phyloP scores from a whole-genome alignment of 2,113 vertebrate genomes.

The Mandrillus leucophaeus region DNA sequence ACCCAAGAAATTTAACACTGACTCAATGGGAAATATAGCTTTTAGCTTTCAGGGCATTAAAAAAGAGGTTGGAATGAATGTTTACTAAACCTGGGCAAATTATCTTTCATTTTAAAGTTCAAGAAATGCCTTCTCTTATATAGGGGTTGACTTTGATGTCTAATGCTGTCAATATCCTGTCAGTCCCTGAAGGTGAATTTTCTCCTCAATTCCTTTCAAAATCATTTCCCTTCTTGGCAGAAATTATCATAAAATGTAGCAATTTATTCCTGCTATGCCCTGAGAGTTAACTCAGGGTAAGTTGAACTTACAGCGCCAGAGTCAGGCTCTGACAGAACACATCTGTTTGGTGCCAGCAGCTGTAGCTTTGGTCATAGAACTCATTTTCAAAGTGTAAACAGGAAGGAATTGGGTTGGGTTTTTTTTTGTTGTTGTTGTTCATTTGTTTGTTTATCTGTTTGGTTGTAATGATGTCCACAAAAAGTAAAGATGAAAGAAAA shows the following conservation, averaged over 20 bases:
- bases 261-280: slow-evolving; percentile 59
- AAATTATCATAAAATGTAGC: slow-evolving; percentile 73
- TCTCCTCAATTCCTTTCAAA: slow-evolving; percentile 65
- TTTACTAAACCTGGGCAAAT: slow-evolving; percentile 60
- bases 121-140: slow-evolving; percentile 42
- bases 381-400: slow-evolving; percentile 39
- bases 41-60: slow-evolving; percentile 48
- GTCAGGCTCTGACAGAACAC: not conserved
- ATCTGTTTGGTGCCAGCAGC: slow-evolving; percentile 3
- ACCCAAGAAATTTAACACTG: slow-evolving; percentile 32
- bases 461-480: slow-evolving; percentile 26
- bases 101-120: slow-evolving; percentile 67
- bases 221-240: slow-evolving; percentile 56
- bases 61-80: slow-evolving; percentile 22
- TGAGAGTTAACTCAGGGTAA: slow-evolving; percentile 54
- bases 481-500: not conserved
- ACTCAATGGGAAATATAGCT: slow-evolving; percentile 33
- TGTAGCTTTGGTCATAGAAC: not conserved
- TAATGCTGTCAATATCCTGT: slow-evolving; percentile 65
- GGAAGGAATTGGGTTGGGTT: not conserved
- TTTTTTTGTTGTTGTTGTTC: not conserved
- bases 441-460: not conserved
- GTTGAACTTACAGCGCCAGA: not conserved
- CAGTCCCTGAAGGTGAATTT: slow-evolving; percentile 61
- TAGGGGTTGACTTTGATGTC: slow-evolving; percentile 65